These are phyloP conservation scores for Hymenopus coronatus DNA, from an alignment of 2,888 invertebrate species.

Conservation along the genomic window DNA sequence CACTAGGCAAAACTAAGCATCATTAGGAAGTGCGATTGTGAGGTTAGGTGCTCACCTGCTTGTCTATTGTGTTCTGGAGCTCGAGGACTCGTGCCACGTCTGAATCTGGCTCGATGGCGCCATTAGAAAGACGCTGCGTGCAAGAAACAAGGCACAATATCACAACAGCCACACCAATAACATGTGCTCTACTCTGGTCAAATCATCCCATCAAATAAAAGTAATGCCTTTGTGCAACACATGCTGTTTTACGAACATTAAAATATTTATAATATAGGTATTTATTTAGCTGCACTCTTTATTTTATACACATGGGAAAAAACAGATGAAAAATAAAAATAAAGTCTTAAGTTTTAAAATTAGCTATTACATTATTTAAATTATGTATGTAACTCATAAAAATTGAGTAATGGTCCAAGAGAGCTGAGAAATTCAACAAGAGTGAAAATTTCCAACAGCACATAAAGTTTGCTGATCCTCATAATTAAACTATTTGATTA, in stretches of 20 bases:
- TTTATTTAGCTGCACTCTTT: background rate
- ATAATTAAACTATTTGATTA: too few relatives aligned
- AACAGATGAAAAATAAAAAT: background rate
- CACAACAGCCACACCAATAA: background rate
- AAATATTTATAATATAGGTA: background rate
- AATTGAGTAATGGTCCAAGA: too few relatives aligned
- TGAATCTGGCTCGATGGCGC: constrained; percentile 57
- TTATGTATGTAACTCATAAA: too few relatives aligned
- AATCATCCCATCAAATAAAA: background rate
- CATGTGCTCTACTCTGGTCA: background rate
- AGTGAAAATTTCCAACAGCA: too few relatives aligned
- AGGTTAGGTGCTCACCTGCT: constrained; percentile 63
- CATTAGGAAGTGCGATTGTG: constrained; percentile 1
- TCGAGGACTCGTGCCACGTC: constrained; percentile 65
- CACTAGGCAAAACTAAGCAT: background rate
- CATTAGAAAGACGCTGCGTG: constrained; percentile 56
- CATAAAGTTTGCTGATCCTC: too few relatives aligned
- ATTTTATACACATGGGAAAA: background rate
- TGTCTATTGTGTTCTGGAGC: constrained; percentile 81
- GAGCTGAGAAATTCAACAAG: too few relatives aligned
- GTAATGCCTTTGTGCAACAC: background rate
- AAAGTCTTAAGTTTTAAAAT: too few relatives aligned
- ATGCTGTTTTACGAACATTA: background rate
- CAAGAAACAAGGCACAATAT: constrained; percentile 14
- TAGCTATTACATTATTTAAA: too few relatives aligned